These are phyloP conservation scores for Cottoperca gobio DNA, from an alignment of 2,797 vertebrate genomes.

Conservation along the genomic window DNA sequence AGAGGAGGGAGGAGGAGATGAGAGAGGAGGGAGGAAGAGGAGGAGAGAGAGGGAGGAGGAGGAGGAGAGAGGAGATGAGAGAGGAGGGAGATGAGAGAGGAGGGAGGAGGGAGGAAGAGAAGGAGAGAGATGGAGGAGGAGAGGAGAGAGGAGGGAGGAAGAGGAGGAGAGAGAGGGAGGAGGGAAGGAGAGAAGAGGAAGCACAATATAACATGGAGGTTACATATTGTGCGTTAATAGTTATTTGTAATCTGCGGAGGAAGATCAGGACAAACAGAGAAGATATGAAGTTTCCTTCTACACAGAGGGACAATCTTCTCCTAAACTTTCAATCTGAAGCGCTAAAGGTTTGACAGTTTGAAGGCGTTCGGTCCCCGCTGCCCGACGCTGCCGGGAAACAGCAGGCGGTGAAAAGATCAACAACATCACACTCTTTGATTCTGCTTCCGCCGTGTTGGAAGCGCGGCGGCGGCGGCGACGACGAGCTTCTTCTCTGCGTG, in stretches of 20 bases:
- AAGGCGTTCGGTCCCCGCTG: not conserved
- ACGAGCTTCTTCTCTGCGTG: constrained; percentile 24
- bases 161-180: not conserved
- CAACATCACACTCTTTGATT: constrained; percentile 24
- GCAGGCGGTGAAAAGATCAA: constrained; percentile 34
- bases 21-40: not conserved
- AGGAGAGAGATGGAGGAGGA: not conserved
- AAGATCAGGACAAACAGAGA: too few relatives aligned
- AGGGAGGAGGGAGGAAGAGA: not conserved
- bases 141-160: not conserved
- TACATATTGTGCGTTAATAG: too few relatives aligned
- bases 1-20: too few relatives aligned
- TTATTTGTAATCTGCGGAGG: too few relatives aligned
- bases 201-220: not conserved
- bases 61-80: not conserved
- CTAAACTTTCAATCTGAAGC: constrained; percentile 2
- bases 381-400: constrained; percentile 13
- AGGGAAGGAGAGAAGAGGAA: not conserved
- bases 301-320: not conserved
- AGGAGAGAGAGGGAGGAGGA: not conserved
- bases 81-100: not conserved
- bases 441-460: not conserved
- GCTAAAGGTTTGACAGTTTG: constrained; percentile 22
- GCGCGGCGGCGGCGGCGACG: not conserved
- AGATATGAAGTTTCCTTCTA: too few relatives aligned